These are phyloP conservation scores for Margarornis squamiger DNA, from an alignment of 2,797 vertebrate species.

Conservation along the genomic window DNA sequence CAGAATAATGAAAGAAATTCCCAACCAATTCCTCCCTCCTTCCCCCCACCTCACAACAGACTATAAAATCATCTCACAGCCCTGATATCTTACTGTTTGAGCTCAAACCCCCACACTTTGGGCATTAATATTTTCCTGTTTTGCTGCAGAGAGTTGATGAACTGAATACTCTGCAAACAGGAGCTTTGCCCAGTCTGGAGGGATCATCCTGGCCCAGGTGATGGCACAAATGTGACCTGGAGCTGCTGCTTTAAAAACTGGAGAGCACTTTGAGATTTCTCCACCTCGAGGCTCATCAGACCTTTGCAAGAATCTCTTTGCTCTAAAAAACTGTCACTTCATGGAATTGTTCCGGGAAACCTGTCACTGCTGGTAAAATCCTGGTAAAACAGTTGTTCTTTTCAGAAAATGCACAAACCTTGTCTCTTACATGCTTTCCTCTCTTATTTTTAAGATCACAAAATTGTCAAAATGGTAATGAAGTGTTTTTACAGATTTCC, in stretches of 20 bases:
- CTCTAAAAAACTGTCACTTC: not conserved
- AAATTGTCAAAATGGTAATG: not conserved
- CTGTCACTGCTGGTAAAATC: not conserved
- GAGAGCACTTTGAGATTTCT: not conserved
- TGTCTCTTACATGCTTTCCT: not conserved
- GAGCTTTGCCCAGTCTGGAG: not conserved
- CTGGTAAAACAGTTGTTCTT: not conserved
- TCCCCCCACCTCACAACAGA: not conserved
- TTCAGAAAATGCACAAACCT: not conserved
- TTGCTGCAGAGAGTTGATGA: not conserved
- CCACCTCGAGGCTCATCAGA: not conserved
- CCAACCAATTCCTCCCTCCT: not conserved
- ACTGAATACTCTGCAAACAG: not conserved
- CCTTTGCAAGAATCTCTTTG: not conserved
- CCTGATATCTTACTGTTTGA: not conserved
- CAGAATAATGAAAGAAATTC: not conserved
- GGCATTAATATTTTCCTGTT: not conserved
- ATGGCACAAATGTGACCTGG: fast-evolving
- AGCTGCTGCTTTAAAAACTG: not conserved
- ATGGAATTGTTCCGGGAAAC: not conserved
- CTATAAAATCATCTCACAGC: not conserved
- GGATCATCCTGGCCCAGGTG: not conserved
- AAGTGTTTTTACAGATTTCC: not conserved
- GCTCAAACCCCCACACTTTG: not conserved
- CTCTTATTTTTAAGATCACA: not conserved